A percentile compares a stretch with the other conserved stretches of the same genome.
These are phyloP conservation scores for Talpa occidentalis DNA, from an alignment of 2,113 vertebrate genomes.

Conservation along the genomic window DNA sequence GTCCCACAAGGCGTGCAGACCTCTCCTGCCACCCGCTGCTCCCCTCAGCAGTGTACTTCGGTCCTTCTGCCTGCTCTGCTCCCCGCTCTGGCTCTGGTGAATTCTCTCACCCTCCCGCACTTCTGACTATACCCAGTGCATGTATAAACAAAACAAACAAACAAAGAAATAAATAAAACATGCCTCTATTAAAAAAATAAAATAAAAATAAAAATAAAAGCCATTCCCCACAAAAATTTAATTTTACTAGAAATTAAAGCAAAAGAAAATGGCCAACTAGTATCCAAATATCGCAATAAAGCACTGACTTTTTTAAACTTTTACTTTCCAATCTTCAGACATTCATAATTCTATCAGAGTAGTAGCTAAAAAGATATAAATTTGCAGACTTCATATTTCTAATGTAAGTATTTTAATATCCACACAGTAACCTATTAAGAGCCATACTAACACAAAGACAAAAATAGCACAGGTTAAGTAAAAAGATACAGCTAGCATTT, in stretches of 20 bases:
- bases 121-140: too few relatives aligned
- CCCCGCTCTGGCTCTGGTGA: too few relatives aligned
- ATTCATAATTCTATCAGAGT: neutral
- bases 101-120: too few relatives aligned
- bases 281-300: constrained; percentile 29
- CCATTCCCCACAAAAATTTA: neutral
- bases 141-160: too few relatives aligned
- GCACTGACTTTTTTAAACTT: neutral
- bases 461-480: neutral
- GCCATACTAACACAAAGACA: constrained; percentile 25
- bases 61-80: too few relatives aligned
- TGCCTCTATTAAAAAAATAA: too few relatives aligned
- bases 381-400: neutral
- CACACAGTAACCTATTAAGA: neutral
- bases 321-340: neutral
- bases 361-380: neutral
- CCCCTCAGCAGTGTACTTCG: too few relatives aligned
- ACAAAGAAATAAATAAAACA: too few relatives aligned
- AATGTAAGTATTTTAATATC: constrained; percentile 15
- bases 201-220: too few relatives aligned
- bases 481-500: constrained; percentile 19
- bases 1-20: too few relatives aligned
- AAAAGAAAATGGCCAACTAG: too few relatives aligned
- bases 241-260: neutral
- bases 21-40: too few relatives aligned